Evolutionary conservation across 2,113 vertebrate genomes (phyloP), one percentile per base, ranked within the genome.

Genomic region (Corvus moneduloides): DNA sequence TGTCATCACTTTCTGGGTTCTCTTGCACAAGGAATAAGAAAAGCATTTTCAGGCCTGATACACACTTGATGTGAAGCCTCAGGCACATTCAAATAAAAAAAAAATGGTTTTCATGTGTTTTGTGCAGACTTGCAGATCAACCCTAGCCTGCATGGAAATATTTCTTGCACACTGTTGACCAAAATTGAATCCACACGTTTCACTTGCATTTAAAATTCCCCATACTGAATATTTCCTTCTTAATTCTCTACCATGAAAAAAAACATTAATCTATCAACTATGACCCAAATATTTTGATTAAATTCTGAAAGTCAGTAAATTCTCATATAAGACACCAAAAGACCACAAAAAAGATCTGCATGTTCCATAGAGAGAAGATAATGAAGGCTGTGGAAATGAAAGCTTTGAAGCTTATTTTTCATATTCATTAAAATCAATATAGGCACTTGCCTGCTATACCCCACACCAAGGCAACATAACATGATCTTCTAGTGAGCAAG

Each of bases 361-460:
- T 37, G 51, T 30, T 68, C 79, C 80, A 69, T 19, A 85, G 58
- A 84, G 62, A 90, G 49, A 44, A 92, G 28, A 59, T 83, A 94
- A 92, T 35, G 74, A 80, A 69, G 19, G 39, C 61, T 67, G 68
- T 23, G 16, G n/a, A 87, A 52, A 49, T 0, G 56, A 78, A 96
- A 64, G n/a, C 77, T 93, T 95, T 93, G 84, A 84, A 77, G 66
- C 46, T 32, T 13, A 35, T 51, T 71, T 96, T 94, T 92, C 39
- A 63, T 35, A 54, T 62, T 74, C 48, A 74, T 87, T 90, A 66
- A 58, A 37, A 84, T 81, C 49, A 61, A 61, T 37, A 67, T 4
- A 71, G 35, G 10, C 35, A 39, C 32, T 14, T 63, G 21, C 21
- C 52, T 66, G 59, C 64, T 71, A 33, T 26, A 67, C 6, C 28